Conservation (phyloP, 2,888 invertebrate genomes). For the Hypselothyrea guttata region DNA sequence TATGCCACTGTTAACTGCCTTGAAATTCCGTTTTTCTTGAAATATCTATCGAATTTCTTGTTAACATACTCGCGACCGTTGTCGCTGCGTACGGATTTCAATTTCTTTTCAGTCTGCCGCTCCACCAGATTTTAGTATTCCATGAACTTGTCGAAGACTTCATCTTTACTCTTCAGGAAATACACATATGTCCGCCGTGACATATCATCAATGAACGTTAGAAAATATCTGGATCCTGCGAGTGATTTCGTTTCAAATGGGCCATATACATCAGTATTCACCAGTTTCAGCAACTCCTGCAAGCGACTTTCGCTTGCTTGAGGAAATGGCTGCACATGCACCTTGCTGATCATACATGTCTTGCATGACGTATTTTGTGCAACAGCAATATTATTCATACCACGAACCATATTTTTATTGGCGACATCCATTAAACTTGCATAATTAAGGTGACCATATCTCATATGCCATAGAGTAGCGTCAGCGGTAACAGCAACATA, state of each 20-base stretch:
- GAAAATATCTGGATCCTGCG: slow-evolving; percentile 22
- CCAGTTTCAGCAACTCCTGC: neutral
- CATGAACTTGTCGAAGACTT: slow-evolving; percentile 7
- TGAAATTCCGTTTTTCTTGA: neutral
- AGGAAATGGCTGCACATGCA: slow-evolving; percentile 1
- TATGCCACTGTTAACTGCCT: slow-evolving; percentile 6
- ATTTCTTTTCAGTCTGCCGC: slow-evolving; percentile 10
- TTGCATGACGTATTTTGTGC: neutral
- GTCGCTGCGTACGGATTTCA: slow-evolving; percentile 18
- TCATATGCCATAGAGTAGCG: neutral
- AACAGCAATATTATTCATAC: neutral
- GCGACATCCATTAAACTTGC: slow-evolving; percentile 5
- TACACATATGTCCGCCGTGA: neutral
- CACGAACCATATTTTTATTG: neutral
- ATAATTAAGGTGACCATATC: slow-evolving; percentile 1
- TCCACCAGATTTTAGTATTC: slow-evolving; percentile 8
- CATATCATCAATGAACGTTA: slow-evolving; percentile 31
- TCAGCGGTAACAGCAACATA: slow-evolving; percentile 3
- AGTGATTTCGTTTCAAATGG: slow-evolving; percentile 25
- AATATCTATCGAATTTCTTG: neutral
- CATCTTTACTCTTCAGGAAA: slow-evolving; percentile 1
- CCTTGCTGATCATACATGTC: neutral
- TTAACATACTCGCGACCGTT: slow-evolving; percentile 5
- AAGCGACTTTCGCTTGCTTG: neutral
- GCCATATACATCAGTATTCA: slow-evolving; percentile 40